Conservation (phyloP, 2,797 vertebrate species). For the Cynopterus sphinx region DNA sequence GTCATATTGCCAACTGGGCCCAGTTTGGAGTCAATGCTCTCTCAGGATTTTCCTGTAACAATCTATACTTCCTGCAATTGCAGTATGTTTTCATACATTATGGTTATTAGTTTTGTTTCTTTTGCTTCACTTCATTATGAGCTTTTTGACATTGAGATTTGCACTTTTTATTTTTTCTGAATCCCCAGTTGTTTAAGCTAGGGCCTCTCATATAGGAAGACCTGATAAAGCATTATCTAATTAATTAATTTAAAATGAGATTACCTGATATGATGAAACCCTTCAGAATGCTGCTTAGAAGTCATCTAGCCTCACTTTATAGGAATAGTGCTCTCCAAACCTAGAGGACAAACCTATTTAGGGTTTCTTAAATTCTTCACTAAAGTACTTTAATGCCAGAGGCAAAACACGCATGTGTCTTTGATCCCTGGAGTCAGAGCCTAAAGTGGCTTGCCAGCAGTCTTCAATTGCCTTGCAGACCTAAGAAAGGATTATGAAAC, state of each 20-base stretch:
- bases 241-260: neutral
- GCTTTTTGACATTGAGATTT: neutral
- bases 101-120: neutral
- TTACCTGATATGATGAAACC: neutral
- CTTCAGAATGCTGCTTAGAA: neutral
- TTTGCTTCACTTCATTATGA: neutral
- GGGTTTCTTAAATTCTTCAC: neutral
- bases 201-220: neutral
- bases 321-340: neutral
- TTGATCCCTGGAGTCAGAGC: neutral
- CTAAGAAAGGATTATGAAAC: neutral
- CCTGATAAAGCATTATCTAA: neutral
- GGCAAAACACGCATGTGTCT: conserved; percentile 9
- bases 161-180: neutral
- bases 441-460: neutral
- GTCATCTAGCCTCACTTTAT: neutral
- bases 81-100: neutral
- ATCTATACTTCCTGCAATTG: neutral
- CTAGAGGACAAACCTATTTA: neutral
- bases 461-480: neutral
- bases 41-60: fast-evolving
- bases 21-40: neutral
- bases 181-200: neutral
- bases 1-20: neutral
- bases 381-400: neutral